Base-by-base conservation (phyloP, 1,140 invertebrate genomes). In the Drosophila trapezifrons region DNA sequence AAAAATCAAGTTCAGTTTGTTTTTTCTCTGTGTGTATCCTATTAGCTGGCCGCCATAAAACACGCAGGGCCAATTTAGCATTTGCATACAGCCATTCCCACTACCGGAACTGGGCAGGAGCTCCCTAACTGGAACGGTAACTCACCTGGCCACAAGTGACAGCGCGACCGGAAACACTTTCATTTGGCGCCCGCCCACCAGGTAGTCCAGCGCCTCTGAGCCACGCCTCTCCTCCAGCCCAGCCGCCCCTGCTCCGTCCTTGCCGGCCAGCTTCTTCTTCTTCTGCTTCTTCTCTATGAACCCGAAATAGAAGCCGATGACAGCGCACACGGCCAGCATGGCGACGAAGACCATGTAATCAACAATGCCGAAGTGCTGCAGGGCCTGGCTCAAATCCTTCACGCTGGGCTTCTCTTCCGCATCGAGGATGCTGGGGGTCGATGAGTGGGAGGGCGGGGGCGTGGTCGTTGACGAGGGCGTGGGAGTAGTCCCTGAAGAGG, bases 111-210 rank as follows among this genome's bases (percentile, higher is more conserved):
- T 32, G 47, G 10, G 10, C 13, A 9, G 3, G 17, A 35, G 6
- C 49, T 18, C 12, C 27, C 9, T 13, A 20, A 35, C 49, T 15
- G 65, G 22, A 43, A 38, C 55, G 54, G 62, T 81, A 78, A 83
- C 89, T 93, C 93, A 96, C 94, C 95, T 96, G 42, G 97, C 96
- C 64, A 97, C 94, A 13, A 98, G 92, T 20, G 96, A 97, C 92
- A 97, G 94, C 62, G 96, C 95, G 22, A 97, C 95, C 1, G 97
- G 96, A 82, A 97, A 93, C 12, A 96, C 93, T 57, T 94, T 94
- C 96, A 98, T 97, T 79, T 96, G 95, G 64, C 96, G 94, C 20
- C 96, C 96, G 8, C 96, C 97, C 77, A 98, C 95, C 38, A 98
- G 93, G 91, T 98, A 98, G 80, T 98, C 96, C 66, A 91, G 72